Evolutionary conservation across 1,140 invertebrate genomes (phyloP).

Genomic region (Ganaspis sp.): DNA sequence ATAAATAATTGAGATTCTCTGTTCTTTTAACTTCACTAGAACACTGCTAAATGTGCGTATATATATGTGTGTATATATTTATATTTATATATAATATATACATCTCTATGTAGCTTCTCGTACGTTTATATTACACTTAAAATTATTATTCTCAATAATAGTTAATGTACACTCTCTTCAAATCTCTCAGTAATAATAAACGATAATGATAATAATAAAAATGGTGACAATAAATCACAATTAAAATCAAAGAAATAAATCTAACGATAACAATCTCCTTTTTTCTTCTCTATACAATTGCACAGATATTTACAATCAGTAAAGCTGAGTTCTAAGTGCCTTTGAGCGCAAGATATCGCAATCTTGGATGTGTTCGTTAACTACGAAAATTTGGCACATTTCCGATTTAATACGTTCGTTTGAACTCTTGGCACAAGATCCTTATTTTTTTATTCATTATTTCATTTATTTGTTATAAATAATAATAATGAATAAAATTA

Average conservation of each 20-base stretch:
- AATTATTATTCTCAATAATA: slow-evolving; percentile 64
- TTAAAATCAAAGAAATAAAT: slow-evolving; percentile 58
- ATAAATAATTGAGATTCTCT: not conserved
- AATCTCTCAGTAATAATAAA: slow-evolving; percentile 60
- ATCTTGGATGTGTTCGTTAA: slow-evolving; percentile 52
- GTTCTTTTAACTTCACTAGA: slow-evolving; percentile 24
- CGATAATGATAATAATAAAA: slow-evolving; percentile 54
- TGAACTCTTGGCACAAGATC: slow-evolving; percentile 57
- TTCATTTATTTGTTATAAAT: no score
- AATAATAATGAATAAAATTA: no score
- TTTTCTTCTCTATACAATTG: slow-evolving; percentile 74
- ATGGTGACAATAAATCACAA: slow-evolving; percentile 65
- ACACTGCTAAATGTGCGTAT: slow-evolving; percentile 25
- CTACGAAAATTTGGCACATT: slow-evolving; percentile 59
- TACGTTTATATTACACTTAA: slow-evolving; percentile 70
- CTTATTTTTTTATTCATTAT: no score
- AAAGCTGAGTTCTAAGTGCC: slow-evolving; percentile 67
- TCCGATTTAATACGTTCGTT: slow-evolving; percentile 30
- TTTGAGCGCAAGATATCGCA: slow-evolving; percentile 66
- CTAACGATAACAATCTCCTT: slow-evolving; percentile 55
- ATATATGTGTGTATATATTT: slow-evolving; percentile 53
- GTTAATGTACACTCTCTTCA: slow-evolving; percentile 62
- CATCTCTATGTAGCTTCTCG: slow-evolving; percentile 53
- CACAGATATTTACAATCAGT: slow-evolving; percentile 75
- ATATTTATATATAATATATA: slow-evolving; percentile 55